These are phyloP conservation scores for Drosophila lacertosa DNA, from an alignment of 1,140 invertebrate species.

Conservation along the genomic window DNA sequence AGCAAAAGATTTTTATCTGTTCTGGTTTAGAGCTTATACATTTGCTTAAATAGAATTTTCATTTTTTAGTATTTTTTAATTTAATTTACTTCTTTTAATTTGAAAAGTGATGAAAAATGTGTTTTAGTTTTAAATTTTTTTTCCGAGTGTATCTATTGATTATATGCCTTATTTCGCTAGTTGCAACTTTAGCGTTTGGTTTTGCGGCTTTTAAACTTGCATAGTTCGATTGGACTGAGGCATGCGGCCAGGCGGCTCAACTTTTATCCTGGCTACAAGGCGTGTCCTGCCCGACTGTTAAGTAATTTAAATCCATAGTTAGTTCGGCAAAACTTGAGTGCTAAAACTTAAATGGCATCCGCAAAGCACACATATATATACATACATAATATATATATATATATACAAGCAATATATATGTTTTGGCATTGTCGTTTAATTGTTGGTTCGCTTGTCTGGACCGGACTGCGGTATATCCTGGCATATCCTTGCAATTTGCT, in stretches of 20 bases:
- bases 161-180: slow-evolving; percentile 51
- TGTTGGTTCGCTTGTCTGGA: slow-evolving; percentile 50
- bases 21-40: too few relatives aligned
- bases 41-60: too few relatives aligned
- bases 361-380: slow-evolving; percentile 34
- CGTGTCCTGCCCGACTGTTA: slow-evolving; percentile 22
- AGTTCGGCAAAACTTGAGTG: slow-evolving; percentile 68
- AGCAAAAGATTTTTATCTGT: too few relatives aligned
- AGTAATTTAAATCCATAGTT: slow-evolving; percentile 75
- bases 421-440: slow-evolving; percentile 59
- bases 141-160: slow-evolving; percentile 63
- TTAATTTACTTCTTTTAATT: too few relatives aligned
- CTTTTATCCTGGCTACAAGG: not conserved
- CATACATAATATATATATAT: too few relatives aligned
- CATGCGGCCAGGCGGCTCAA: slow-evolving; percentile 8
- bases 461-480: not conserved
- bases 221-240: slow-evolving; percentile 26
- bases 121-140: not conserved
- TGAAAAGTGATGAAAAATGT: too few relatives aligned
- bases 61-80: too few relatives aligned
- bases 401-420: too few relatives aligned
- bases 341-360: slow-evolving; percentile 67
- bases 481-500: slow-evolving; percentile 50
- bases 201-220: slow-evolving; percentile 63
- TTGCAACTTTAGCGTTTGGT: slow-evolving; percentile 59